Percentiles rank a stretch among this genome's conserved stretches.
These are phyloP conservation scores for Ecdyonurus torrentis DNA, from an alignment of 2,888 invertebrate species.

Conservation along the genomic window DNA sequence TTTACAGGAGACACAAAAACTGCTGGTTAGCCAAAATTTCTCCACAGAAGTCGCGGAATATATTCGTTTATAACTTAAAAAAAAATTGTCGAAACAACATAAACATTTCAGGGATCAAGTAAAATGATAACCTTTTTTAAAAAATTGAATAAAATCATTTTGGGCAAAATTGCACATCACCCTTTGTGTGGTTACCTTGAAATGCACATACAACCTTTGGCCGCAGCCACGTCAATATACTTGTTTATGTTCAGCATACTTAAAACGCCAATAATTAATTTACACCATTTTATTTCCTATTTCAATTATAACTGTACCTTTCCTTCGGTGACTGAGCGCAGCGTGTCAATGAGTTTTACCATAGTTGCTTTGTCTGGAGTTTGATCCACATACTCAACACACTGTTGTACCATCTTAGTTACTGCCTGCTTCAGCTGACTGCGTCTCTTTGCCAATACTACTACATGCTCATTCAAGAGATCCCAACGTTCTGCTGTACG, in stretches of 20 bases:
- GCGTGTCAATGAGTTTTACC: slow-evolving; percentile 88
- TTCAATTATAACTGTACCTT: slow-evolving; percentile 37
- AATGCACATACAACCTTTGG: too few relatives aligned
- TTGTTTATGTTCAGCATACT: background rate
- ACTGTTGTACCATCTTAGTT: slow-evolving; percentile 93
- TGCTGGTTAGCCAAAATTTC: too few relatives aligned
- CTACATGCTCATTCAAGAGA: slow-evolving; percentile 83
- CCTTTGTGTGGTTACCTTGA: too few relatives aligned
- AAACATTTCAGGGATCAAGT: too few relatives aligned
- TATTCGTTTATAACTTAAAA: too few relatives aligned
- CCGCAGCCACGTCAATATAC: too few relatives aligned
- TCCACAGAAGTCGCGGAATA: too few relatives aligned
- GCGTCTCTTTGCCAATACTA: slow-evolving; percentile 76
- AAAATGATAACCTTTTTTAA: too few relatives aligned
- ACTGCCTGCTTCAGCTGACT: slow-evolving; percentile 95
- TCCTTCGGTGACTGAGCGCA: slow-evolving; percentile 90
- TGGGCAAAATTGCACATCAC: too few relatives aligned
- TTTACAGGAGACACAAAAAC: too few relatives aligned
- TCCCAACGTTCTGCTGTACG: slow-evolving; percentile 85
- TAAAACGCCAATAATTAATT: background rate
- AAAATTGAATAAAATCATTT: too few relatives aligned
- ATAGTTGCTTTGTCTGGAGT: slow-evolving; percentile 80
- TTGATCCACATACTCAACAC: slow-evolving; percentile 81
- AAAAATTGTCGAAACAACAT: too few relatives aligned
- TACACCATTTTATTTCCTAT: background rate